A percentile compares a stretch with the other conserved stretches of the same genome.
Evolutionary conservation across 1,140 invertebrate species (phyloP).

Genomic region (Drosophila subobscura): DNA sequence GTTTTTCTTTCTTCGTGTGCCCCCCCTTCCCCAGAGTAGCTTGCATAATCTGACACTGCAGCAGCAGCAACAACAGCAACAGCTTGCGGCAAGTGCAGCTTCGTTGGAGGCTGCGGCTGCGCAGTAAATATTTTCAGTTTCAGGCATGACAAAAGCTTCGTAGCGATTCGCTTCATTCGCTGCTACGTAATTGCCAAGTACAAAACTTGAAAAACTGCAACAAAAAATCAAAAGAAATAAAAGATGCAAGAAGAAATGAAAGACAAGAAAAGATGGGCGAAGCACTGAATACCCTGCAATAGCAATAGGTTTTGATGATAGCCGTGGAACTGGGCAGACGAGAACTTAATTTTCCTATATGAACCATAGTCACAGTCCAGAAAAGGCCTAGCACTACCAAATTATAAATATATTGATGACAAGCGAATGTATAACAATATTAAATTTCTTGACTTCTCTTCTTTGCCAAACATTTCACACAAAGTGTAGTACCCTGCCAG

Average conservation of each 20-base stretch:
- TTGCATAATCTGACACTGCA: constrained; percentile 62
- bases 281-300: no score
- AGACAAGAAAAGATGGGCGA: no score
- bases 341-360: no score
- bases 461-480: no score
- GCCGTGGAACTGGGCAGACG: no score
- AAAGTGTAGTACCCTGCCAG: no score
- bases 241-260: constrained; percentile 6
- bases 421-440: no score
- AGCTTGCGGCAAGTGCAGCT: constrained; percentile 22
- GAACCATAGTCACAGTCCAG: background rate
- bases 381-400: no score
- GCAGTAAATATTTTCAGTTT: constrained; percentile 72
- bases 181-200: constrained; percentile 73
- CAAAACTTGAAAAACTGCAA: constrained; percentile 64
- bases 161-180: constrained; percentile 70
- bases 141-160: constrained; percentile 62
- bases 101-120: constrained; percentile 26
- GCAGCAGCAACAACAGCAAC: constrained; percentile 45
- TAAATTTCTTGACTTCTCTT: no score
- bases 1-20: constrained; percentile 39
- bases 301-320: no score
- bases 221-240: background rate
- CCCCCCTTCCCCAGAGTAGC: constrained; percentile 8
- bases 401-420: no score